phyloP scores from a whole-genome alignment of 1,140 invertebrate species.

The Drosophila ficusphila region DNA sequence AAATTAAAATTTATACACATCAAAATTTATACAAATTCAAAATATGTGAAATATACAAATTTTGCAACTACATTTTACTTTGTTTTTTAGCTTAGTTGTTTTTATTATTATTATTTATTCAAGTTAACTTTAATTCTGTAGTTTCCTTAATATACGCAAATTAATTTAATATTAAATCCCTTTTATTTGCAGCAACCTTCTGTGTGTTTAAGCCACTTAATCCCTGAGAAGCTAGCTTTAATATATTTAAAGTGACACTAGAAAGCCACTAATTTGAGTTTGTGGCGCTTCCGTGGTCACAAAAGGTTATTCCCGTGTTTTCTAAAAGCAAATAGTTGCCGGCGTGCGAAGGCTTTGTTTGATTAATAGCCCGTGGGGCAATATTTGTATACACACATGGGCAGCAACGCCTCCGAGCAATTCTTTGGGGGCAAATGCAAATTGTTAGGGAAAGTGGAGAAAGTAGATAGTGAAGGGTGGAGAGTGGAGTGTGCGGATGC shows the following conservation, averaged over 20 bases:
- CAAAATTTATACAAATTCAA: no score
- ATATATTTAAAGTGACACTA: background rate
- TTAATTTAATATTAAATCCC: background rate
- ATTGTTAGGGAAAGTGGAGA: conserved; percentile 28
- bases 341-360: conserved; percentile 32
- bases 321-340: conserved; percentile 31
- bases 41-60: no score
- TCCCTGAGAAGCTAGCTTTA: background rate
- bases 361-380: conserved; percentile 48
- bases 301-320: conserved; percentile 39
- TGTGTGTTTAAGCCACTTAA: background rate
- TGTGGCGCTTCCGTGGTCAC: conserved; percentile 24
- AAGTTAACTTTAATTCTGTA: no score
- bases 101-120: no score
- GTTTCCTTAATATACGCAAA: no score
- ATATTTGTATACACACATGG: conserved; percentile 48
- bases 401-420: conserved; percentile 11
- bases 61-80: no score
- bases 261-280: conserved; percentile 28
- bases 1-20: no score
- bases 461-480: no score
- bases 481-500: background rate
- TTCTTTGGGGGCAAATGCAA: conserved; percentile 38
- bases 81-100: no score
- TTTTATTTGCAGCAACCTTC: background rate